Conservation (phyloP, 1,140 invertebrate species). For the Nymphalis io region DNA sequence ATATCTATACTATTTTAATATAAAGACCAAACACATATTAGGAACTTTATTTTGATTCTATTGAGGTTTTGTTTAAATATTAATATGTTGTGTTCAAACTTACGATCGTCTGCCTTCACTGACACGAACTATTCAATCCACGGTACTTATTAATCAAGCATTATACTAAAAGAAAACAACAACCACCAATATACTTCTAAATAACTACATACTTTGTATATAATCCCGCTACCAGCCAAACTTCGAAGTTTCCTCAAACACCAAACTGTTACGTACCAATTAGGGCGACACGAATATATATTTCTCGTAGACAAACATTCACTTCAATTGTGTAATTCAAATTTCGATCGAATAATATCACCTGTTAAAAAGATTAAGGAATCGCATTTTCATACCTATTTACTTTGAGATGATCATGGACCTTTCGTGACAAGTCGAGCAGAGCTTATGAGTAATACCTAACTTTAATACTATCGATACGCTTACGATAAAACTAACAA, state of each 20-base stretch:
- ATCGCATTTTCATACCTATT: slow-evolving; percentile 5
- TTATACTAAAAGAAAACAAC: not conserved
- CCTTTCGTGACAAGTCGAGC: not conserved
- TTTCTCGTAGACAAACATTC: not conserved
- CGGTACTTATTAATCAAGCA: not conserved
- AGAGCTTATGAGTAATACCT: not conserved
- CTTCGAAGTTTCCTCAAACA: not conserved
- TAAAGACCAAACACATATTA: slow-evolving; percentile 21
- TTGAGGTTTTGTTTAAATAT: not conserved
- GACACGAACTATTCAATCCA: not conserved
- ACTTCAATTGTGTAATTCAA: not conserved
- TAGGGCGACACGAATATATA: not conserved
- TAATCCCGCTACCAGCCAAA: not conserved
- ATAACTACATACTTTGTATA: not conserved
- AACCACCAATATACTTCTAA: not conserved
- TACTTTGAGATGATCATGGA: not conserved
- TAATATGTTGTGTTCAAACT: not conserved
- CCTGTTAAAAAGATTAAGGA: not conserved
- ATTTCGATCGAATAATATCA: not conserved
- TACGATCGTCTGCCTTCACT: not conserved
- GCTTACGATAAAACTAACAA: slow-evolving; percentile 6
- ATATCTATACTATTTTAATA: not conserved
- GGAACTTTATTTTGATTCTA: not conserved
- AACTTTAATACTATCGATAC: slow-evolving; percentile 11
- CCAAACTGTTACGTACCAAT: slow-evolving; percentile 4